These are phyloP conservation scores for Drosophila infuscata DNA, from an alignment of 2,888 invertebrate genomes.

Conservation along the genomic window DNA sequence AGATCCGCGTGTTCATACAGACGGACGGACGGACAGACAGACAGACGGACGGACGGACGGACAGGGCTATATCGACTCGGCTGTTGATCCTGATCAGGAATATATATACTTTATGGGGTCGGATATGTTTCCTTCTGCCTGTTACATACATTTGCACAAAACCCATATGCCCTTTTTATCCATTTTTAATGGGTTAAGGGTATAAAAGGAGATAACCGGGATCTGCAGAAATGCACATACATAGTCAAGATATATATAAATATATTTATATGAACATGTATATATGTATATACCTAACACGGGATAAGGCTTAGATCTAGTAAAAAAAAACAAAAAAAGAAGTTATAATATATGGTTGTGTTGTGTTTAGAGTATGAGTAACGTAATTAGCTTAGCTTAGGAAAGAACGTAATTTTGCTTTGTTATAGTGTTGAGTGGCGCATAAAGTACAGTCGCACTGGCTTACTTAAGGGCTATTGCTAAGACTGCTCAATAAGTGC, in stretches of 20 bases:
- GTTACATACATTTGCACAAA: too few relatives aligned
- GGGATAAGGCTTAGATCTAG: constrained; percentile 62
- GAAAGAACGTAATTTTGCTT: constrained; percentile 48
- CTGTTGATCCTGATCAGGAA: too few relatives aligned
- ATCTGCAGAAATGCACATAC: constrained; percentile 27
- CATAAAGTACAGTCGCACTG: constrained; percentile 19
- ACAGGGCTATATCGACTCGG: too few relatives aligned
- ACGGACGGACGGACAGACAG: too few relatives aligned
- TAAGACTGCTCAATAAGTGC: constrained; percentile 19
- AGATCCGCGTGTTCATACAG: too few relatives aligned
- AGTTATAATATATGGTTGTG: constrained; percentile 40
- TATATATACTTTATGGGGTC: too few relatives aligned
- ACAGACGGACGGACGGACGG: too few relatives aligned
- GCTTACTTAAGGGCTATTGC: constrained; percentile 24
- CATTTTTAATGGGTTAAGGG: too few relatives aligned
- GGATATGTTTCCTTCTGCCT: too few relatives aligned
- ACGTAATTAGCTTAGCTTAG: constrained; percentile 71
- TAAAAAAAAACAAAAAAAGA: constrained; percentile 60
- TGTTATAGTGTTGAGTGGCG: constrained; percentile 55
- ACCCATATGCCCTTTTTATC: too few relatives aligned
- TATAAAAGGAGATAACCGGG: not conserved
- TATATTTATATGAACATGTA: not conserved
- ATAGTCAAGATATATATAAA: constrained; percentile 17
- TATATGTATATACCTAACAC: constrained; percentile 21
- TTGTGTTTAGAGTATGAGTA: constrained; percentile 60